Evolutionary conservation across 2,113 vertebrate species (phyloP), one percentile per base, ranked within the genome.

Genomic region (Nesogale talazaci): DNA sequence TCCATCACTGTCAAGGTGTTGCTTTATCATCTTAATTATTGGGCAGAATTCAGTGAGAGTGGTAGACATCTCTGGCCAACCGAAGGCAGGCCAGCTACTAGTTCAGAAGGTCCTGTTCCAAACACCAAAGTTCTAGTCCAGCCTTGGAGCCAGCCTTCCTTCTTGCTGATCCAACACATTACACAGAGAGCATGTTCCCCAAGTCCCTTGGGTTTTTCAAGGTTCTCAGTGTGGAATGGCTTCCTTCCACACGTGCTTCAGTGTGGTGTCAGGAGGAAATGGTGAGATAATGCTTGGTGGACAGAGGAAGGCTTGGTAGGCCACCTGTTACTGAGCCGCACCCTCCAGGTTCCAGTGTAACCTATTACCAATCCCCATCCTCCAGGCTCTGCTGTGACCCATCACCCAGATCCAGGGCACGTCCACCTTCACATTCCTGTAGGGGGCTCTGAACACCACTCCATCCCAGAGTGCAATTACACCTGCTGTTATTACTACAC

Each of bases 1-100:
- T 97, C 96, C 97, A 98, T 97, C 97, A 98, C 95, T 98, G 98
- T 98, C 98, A 98, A 97, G 97, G 90, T 96, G 95, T 94, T 97
- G 94, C 97, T 98, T 98, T 95, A 97, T 96, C 97, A 95, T 97
- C 97, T 96, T 97, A 97, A 98, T 97, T 97, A 97, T 97, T 97
- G 95, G 97, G 57, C 27, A 96, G 78, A 82, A 97, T 96, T 97
- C 19, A 29, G 95, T 97, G 97, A 97, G 97, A 97, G 94, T 52
- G 29, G 65, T 34, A 97, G 52, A 61, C 79, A 97, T 93, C 46
- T 97, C 46, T 97, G 91, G 69, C 95, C 94, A 97, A 89, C 36
- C 56, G n/a, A 96, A 25, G 61, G 29, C 74, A 97, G 95, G 84
- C 40, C 84, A n/a, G 46, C 46, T 11, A 12, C 46, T 52, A 12